A percentile compares a stretch with the other conserved stretches of the same genome.
phyloP scores from a whole-genome alignment of 1,140 invertebrate genomes.

The Paraescarpia echinospica region DNA sequence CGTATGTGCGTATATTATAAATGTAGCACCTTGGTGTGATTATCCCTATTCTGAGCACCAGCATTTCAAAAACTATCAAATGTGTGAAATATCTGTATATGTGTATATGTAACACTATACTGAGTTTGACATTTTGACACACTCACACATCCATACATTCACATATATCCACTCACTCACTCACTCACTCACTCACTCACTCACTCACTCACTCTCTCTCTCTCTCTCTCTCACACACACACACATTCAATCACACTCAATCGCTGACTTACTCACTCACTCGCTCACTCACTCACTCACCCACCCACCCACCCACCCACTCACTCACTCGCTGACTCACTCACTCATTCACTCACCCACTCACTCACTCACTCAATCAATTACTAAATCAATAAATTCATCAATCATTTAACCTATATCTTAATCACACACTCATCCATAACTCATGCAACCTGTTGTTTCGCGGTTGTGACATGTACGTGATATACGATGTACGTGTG shows the following conservation, averaged over 20 bases:
- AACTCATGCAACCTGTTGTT: background rate
- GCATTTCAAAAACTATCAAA: too few species aligned
- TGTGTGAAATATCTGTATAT: background rate
- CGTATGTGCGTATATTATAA: constrained; percentile 26
- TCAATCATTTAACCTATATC: background rate
- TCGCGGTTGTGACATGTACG: background rate
- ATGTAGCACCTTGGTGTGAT: too few species aligned
- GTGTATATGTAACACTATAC: background rate
- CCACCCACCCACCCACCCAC: background rate
- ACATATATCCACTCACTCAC: background rate
- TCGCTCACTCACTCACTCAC: background rate
- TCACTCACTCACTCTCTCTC: background rate
- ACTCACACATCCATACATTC: background rate
- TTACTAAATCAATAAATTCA: background rate
- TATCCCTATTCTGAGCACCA: too few species aligned
- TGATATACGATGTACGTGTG: constrained; percentile 15
- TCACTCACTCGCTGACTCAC: background rate
- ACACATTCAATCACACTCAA: too few species aligned
- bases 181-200: background rate
- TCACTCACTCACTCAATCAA: background rate
- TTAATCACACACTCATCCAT: background rate
- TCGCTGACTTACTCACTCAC: background rate
- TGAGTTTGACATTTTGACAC: background rate
- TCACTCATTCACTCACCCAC: background rate
- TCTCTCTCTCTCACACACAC: too few species aligned